Base-by-base conservation (phyloP, 53 echinoderm and acorn worm genomes). In the Apostichopus leukothele region DNA sequence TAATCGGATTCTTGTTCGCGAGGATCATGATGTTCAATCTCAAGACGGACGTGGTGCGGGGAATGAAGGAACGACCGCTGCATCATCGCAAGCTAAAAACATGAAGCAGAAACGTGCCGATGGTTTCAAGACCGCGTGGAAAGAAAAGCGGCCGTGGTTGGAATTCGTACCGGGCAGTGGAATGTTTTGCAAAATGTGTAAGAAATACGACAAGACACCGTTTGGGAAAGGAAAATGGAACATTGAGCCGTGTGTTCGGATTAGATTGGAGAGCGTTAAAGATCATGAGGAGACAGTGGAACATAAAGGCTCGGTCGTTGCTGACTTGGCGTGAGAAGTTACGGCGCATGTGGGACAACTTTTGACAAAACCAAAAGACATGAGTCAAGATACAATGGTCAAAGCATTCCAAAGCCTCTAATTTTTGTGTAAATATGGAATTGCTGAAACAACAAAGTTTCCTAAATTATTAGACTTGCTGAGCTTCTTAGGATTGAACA, bases 331-430 rank as follows among this genome's bases (percentile, higher is more conserved):
- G 25, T n/a, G 14, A 39, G 86, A 66, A 63, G 57, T 75, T 75
- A 75, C 79, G 14, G 52, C 79, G 53, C 51, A 88, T 79, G 68
- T 91, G 80, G 75, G 75, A 14, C 59, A 86, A 27, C 61, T 86
- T 27, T 51, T 90, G 61, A 86, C 86, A 51, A 90, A 91, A 88
- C 91, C 91, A 23, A 84, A 88, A 76, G 60, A 88, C 23, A 75
- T 91, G 5, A 75, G 76, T 75, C 25, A 83, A 54, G 91, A 91
- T 39, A 39, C 55, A 4, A 91, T 91, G 91, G 89, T 91, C 23
- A 83, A 88, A 71, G 91, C 91, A 55, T 91, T 91, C 53, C 91
- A 91, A 51, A 57, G 91, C 52, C 59, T 91, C 8, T 91, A 91
- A n/a, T 25, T 91, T 60, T 74, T 91, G 21, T 51, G 60, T 61